phyloP scores from a whole-genome alignment of 2,113 vertebrate genomes.

The Cololabis saira region DNA sequence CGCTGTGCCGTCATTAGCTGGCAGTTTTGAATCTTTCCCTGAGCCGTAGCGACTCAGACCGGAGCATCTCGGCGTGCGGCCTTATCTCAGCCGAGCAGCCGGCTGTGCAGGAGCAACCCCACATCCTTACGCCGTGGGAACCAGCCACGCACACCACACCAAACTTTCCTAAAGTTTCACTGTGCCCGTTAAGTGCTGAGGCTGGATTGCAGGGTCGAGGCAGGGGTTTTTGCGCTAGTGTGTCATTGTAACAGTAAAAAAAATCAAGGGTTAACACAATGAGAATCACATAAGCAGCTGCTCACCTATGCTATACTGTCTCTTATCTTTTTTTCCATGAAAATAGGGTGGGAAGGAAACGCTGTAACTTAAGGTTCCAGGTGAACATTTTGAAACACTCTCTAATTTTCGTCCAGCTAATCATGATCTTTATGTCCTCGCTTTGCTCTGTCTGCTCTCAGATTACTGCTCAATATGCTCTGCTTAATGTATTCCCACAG shows the following conservation, averaged over 20 bases:
- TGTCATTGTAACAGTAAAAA: slow-evolving; percentile 41
- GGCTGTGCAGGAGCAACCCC: slow-evolving; percentile 41
- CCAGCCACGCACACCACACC: slow-evolving; percentile 48
- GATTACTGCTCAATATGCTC: slow-evolving; percentile 13
- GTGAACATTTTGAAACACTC: slow-evolving; percentile 26
- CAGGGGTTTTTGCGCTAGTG: slow-evolving; percentile 33
- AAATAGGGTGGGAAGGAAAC: slow-evolving; percentile 23
- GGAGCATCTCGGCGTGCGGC: slow-evolving; percentile 45
- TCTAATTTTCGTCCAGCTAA: slow-evolving; percentile 37
- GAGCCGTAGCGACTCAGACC: slow-evolving; percentile 28
- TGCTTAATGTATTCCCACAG: neutral
- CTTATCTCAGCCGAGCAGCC: slow-evolving; percentile 55
- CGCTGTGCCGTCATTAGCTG: slow-evolving; percentile 37
- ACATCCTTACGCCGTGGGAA: slow-evolving; percentile 31
- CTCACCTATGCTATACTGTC: neutral
- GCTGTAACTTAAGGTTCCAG: slow-evolving; percentile 14
- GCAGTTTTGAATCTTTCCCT: slow-evolving; percentile 34
- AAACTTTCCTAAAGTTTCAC: slow-evolving; percentile 31
- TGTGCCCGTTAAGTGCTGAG: slow-evolving; percentile 24
- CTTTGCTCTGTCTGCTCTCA: slow-evolving; percentile 18
- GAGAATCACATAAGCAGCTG: slow-evolving; percentile 4
- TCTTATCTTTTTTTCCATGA: slow-evolving; percentile 9
- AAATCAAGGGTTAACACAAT: neutral
- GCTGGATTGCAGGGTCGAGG: slow-evolving; percentile 31
- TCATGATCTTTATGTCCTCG: slow-evolving; percentile 30